These are phyloP conservation scores for Adrianichthys oophorus DNA, from an alignment of 2,797 vertebrate genomes.

Conservation along the genomic window DNA sequence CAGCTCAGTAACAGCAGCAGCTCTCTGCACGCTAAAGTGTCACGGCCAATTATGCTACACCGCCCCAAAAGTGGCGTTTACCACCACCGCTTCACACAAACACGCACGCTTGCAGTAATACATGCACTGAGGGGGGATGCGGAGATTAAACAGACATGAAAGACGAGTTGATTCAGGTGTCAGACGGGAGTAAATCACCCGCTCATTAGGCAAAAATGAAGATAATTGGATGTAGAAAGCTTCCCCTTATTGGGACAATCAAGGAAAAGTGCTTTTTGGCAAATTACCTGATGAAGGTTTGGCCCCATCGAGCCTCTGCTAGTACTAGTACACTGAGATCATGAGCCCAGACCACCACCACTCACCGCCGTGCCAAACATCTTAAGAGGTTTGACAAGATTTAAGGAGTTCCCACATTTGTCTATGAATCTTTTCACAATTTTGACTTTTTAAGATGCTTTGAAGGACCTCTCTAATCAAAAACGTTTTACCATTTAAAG, in stretches of 20 bases:
- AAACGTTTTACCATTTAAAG: too few relatives aligned
- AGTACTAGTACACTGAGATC: too few relatives aligned
- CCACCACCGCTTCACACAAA: neutral
- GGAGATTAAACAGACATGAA: conserved; percentile 8
- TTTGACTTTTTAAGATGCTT: too few relatives aligned
- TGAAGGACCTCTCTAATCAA: too few relatives aligned
- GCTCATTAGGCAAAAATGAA: conserved; percentile 36
- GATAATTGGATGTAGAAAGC: conserved; percentile 23
- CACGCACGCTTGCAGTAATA: conserved; percentile 14
- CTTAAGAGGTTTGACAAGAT: too few relatives aligned
- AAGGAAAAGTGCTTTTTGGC: neutral
- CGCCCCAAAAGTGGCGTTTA: conserved; percentile 7
- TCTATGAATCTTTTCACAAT: too few relatives aligned
- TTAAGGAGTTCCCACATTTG: too few relatives aligned
- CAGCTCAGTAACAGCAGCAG: conserved; percentile 14
- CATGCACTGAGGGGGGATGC: conserved; percentile 6
- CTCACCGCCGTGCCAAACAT: too few relatives aligned
- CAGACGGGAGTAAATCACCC: conserved; percentile 21
- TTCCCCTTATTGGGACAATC: neutral
- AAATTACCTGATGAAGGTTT: neutral
- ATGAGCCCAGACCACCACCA: too few relatives aligned
- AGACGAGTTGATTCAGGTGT: neutral
- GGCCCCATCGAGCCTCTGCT: too few relatives aligned
- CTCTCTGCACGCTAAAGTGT: conserved; percentile 26
- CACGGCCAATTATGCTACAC: conserved; percentile 17